Conservation (phyloP, 2,888 invertebrate genomes). For the Leptopilina drosophilae region DNA sequence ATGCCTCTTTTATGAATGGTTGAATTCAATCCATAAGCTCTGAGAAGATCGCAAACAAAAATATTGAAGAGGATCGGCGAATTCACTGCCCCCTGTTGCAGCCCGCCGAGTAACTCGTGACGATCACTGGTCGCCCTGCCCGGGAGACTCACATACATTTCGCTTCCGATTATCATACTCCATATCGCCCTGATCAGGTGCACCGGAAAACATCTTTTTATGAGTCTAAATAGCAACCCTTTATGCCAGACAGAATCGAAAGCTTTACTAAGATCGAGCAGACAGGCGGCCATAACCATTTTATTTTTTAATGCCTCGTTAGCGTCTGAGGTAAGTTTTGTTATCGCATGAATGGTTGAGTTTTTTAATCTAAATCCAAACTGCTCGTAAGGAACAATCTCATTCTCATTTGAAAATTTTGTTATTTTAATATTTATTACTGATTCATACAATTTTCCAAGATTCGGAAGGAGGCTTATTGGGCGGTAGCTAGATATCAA, state of each 20-base stretch:
- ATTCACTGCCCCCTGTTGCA: too few relatives aligned
- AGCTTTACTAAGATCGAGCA: not conserved
- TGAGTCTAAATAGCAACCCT: not conserved
- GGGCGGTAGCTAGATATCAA: not conserved
- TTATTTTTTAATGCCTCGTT: not conserved
- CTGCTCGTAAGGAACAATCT: not conserved
- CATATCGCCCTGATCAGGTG: not conserved
- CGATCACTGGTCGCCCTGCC: too few relatives aligned
- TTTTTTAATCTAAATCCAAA: not conserved
- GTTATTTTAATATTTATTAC: not conserved
- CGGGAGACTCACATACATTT: not conserved
- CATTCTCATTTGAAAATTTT: not conserved
- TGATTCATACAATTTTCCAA: not conserved
- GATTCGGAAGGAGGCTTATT: not conserved
- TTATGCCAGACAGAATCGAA: not conserved
- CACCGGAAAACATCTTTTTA: not conserved
- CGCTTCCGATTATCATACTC: not conserved
- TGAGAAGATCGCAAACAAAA: too few relatives aligned
- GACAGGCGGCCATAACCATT: not conserved
- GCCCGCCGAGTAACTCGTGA: too few relatives aligned
- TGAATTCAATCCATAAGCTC: too few relatives aligned
- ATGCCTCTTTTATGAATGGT: too few relatives aligned
- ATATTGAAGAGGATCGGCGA: too few relatives aligned
- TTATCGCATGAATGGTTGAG: not conserved
- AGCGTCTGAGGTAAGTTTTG: not conserved